These are phyloP conservation scores for Acanthosepion pharaonis DNA, from an alignment of 2,888 invertebrate genomes.

Conservation along the genomic window DNA sequence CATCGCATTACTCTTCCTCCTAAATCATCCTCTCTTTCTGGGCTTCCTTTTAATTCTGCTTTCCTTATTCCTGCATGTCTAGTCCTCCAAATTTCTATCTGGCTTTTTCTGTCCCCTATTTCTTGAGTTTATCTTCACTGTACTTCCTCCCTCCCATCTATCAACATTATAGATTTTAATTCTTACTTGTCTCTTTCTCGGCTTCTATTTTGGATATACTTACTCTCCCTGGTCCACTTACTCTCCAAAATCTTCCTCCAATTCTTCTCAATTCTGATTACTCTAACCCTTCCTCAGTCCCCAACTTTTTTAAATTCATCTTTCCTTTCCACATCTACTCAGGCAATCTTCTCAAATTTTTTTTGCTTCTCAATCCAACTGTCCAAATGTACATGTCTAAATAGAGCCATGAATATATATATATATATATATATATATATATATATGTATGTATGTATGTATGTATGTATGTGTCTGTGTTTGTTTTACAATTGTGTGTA, in stretches of 20 bases:
- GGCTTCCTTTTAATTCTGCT: background rate
- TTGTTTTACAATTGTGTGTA: background rate
- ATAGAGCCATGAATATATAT: background rate
- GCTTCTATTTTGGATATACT: background rate
- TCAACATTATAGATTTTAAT: constrained; percentile 33
- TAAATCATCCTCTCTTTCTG: constrained; percentile 21
- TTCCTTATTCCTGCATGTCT: background rate
- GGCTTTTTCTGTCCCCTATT: constrained; percentile 33
- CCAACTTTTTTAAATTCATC: background rate
- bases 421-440: too few relatives aligned
- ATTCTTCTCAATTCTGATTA: constrained; percentile 33
- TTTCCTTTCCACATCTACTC: constrained; percentile 33
- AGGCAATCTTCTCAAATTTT: constrained; percentile 21
- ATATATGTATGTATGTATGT: too few relatives aligned
- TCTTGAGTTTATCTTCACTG: background rate
- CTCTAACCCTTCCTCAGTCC: background rate
- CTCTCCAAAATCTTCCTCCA: constrained; percentile 33
- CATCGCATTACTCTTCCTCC: constrained; percentile 18
- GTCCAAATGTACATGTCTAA: constrained; percentile 1
- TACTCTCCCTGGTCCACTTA: constrained; percentile 33
- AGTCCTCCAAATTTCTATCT: background rate
- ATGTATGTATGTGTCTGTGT: background rate
- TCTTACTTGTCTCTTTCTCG: constrained; percentile 10
- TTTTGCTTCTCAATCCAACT: constrained; percentile 33
- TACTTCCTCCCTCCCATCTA: constrained; percentile 23